Evolutionary conservation across 53 echinoderm and acorn worm genomes (phyloP).

Genomic region (Echinometra lucunter): DNA sequence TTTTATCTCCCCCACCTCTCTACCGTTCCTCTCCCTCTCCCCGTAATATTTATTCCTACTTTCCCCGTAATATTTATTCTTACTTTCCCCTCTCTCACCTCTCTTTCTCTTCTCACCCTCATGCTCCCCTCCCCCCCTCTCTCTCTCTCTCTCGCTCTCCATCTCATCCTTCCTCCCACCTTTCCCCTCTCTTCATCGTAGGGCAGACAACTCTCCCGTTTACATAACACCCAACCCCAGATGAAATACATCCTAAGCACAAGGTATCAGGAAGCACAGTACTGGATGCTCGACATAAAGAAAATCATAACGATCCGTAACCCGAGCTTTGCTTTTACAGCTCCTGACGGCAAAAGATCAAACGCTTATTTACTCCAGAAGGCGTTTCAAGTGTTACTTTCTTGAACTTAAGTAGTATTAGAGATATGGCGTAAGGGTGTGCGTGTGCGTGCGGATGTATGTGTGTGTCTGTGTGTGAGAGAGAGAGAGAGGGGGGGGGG

Average conservation of each 20-base stretch:
- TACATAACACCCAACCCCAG: neutral
- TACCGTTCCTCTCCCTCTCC: too few species aligned
- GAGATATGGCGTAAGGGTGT: neutral
- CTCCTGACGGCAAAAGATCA: constrained; percentile 44
- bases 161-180: too few species aligned
- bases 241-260: constrained; percentile 35
- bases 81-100: neutral
- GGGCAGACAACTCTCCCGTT: too few species aligned
- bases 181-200: neutral
- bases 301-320: constrained; percentile 3
- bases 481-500: neutral
- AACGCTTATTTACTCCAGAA: constrained; percentile 57
- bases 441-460: neutral
- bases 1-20: too few species aligned
- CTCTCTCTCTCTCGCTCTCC: neutral
- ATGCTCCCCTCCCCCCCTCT: neutral
- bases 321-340: constrained; percentile 55
- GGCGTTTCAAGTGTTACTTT: constrained; percentile 40
- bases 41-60: too few species aligned
- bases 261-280: neutral
- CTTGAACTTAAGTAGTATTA: neutral
- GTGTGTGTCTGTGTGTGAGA: neutral
- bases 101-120: neutral
- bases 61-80: too few species aligned
- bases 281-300: constrained; percentile 5